Evolutionary conservation across 2,113 vertebrate species (phyloP), one percentile per base, ranked within the genome.

Genomic region (Cathartes aura): DNA sequence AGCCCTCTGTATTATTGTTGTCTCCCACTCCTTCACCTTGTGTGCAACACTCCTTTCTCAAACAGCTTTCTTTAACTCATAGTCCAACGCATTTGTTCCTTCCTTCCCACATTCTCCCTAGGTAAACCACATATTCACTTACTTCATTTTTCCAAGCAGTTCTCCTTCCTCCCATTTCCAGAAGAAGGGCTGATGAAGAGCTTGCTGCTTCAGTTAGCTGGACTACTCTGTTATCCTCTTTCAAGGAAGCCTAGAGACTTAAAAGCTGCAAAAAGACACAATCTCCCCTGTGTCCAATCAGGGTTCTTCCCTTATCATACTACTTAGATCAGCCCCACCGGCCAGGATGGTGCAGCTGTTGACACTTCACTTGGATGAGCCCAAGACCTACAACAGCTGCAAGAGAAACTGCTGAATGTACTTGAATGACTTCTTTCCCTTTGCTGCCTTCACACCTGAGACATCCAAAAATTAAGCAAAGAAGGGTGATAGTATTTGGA

Each of bases 101-200:
- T 32, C 23, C 36, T 81, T 30, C 38, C 22, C 15, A 30, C 15
- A 1, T 12, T 74, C 12, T 34, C 45, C 40, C 9, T 3, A 23
- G 5, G 4, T 23, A 68, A 81, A 47, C 11, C 7, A 40, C 4
- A 1, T 1, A 12, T 1, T 80, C 9, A 47, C 30, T 81, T 55
- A 64, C 36, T 9, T 68, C 5, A 26, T 78, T 84, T 66, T 66
- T 74, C 60, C 15, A 13, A 55, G 52, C 8, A 38, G 12, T 48
- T 64, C 12, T 94, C 23, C 20, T 63, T 78, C 22, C 7, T 82
- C 17, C 18, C 2, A 0, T 30, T 67, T 66, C 53, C 8, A 63
- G 21, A n/a, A 13, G 29, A 11, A 1, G 0, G 2, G 2, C 38
- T 18, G 5, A 0, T 2, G 2, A 82, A 74, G 2, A 50, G 2